Evolutionary conservation across 2,888 invertebrate genomes (phyloP).

Genomic region (Odontocolon sp.): DNA sequence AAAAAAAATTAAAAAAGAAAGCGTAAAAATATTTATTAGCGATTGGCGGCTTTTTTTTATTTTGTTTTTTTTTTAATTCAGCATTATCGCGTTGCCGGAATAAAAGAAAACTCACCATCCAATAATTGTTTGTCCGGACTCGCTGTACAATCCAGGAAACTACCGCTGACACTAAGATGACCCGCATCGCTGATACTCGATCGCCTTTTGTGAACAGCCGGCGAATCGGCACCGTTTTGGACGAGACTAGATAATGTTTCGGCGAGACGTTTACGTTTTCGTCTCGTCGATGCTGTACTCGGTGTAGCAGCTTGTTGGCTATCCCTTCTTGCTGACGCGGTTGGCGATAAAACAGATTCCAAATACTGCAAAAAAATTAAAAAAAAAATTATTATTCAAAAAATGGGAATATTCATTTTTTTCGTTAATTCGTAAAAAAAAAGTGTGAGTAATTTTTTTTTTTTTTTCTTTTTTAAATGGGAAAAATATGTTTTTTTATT

Average conservation of each 20-base stretch:
- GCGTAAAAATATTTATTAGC: background rate
- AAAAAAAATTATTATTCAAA: conserved; percentile 34
- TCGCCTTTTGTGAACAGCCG: conserved; percentile 88
- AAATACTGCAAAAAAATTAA: conserved; percentile 78
- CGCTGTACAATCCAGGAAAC: conserved; percentile 93
- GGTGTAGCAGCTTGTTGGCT: conserved; percentile 82
- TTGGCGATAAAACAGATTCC: conserved; percentile 82
- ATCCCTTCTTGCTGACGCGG: conserved; percentile 82
- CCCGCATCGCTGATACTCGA: conserved; percentile 94
- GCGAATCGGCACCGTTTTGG: conserved; percentile 81
- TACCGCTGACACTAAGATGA: conserved; percentile 91
- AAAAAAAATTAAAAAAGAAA: conserved; percentile 7
- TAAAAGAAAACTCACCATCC: conserved; percentile 71
- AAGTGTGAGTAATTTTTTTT: background rate
- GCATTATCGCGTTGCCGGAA: background rate
- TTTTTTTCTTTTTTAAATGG: no score
- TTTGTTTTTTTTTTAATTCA: no score
- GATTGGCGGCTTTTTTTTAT: no score
- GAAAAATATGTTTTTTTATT: background rate
- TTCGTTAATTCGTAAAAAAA: background rate
- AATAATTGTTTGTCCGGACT: conserved; percentile 87
- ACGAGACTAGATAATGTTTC: conserved; percentile 84
- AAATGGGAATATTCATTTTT: background rate
- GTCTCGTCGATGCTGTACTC: conserved; percentile 82
- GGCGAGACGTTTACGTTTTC: conserved; percentile 91